phyloP scores from a whole-genome alignment of 2,113 vertebrate species.

The Carlito syrichta region DNA sequence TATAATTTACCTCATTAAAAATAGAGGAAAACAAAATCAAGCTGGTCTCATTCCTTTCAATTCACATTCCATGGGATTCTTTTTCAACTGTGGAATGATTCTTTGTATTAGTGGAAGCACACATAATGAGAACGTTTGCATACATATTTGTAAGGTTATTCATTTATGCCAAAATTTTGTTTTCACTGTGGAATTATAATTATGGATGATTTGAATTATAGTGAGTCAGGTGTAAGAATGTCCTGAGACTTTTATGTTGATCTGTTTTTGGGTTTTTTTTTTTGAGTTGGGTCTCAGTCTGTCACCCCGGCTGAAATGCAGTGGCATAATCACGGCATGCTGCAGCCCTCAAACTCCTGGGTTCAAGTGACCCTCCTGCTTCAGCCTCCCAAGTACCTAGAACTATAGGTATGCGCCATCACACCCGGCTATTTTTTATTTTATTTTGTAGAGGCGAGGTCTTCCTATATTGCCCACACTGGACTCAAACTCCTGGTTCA shows the following conservation, averaged over 20 bases:
- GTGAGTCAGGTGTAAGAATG: neutral
- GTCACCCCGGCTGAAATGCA: no score
- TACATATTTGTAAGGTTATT: neutral
- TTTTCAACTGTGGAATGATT: neutral
- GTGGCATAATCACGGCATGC: no score
- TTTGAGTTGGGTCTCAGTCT: no score
- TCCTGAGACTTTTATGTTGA: neutral
- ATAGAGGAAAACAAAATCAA: neutral
- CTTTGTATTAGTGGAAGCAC: neutral
- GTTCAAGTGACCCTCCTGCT: no score
- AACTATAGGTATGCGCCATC: no score
- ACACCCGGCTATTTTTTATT: no score
- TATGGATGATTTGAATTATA: neutral
- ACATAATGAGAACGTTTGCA: neutral
- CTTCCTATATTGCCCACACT: no score
- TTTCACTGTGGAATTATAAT: constrained; percentile 12
- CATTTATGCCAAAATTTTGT: neutral
- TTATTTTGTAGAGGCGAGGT: no score
- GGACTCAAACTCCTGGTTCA: no score
- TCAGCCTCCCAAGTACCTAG: no score
- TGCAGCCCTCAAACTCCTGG: no score
- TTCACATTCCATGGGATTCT: neutral
- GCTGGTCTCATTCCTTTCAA: neutral
- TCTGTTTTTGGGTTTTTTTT: no score
- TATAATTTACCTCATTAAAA: constrained; percentile 10